Percentiles rank a stretch among this genome's conserved stretches.
phyloP scores from a whole-genome alignment of 2,888 invertebrate genomes.

The Nephrotoma flavescens region DNA sequence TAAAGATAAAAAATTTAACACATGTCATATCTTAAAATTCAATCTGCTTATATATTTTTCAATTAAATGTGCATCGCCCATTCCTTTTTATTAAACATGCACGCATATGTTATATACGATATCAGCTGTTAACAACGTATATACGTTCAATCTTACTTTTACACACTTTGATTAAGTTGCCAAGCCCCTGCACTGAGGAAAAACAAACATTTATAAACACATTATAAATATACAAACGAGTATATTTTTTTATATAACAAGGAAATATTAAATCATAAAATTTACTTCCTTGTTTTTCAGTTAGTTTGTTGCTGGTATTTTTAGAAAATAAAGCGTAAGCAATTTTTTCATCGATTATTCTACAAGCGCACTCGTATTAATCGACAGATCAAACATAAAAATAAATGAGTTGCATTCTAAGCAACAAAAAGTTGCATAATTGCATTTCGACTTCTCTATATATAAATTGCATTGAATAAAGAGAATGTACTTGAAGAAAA shows the following conservation, averaged over 20 bases:
- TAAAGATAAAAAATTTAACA: background rate
- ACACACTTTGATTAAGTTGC: background rate
- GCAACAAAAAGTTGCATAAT: background rate
- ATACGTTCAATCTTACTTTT: background rate
- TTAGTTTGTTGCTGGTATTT: background rate
- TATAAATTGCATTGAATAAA: background rate
- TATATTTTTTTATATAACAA: background rate
- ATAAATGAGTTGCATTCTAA: background rate
- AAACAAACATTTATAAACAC: background rate
- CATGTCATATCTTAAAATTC: background rate
- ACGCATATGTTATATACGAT: background rate
- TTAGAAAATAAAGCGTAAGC: background rate
- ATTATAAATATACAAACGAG: background rate
- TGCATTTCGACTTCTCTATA: background rate
- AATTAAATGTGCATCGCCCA: background rate
- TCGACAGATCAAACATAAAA: background rate
- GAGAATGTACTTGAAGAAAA: background rate
- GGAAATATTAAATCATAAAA: background rate
- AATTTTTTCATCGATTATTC: background rate
- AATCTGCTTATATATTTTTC: background rate
- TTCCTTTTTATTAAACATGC: background rate
- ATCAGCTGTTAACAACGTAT: background rate
- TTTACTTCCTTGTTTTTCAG: background rate
- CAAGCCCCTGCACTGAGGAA: background rate
- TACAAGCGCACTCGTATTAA: background rate